Percentiles rank a stretch among this genome's conserved stretches.
phyloP scores from a whole-genome alignment of 30 jellyfish, hydroid and myxozoan species.

The Cassiopea andromeda region DNA sequence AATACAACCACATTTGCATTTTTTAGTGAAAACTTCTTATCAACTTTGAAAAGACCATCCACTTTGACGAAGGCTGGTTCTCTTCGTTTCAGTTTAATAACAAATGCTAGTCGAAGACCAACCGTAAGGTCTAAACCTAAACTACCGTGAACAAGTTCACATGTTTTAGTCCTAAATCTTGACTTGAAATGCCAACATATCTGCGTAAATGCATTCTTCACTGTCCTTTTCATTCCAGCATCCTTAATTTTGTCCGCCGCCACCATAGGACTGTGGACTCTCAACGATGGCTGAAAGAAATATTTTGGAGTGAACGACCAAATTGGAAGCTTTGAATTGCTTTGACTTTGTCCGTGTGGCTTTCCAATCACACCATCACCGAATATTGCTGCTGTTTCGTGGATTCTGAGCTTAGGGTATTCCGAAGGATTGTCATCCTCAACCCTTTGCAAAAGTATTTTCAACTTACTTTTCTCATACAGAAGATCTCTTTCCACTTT shows the following conservation, averaged over 20 bases:
- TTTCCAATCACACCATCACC: not conserved
- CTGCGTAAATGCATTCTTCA: slow-evolving; percentile 5
- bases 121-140: slow-evolving; percentile 5
- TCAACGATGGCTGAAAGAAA: slow-evolving; percentile 8
- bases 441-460: not conserved
- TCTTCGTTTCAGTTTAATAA: not conserved
- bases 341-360: not conserved
- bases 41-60: slow-evolving; percentile 16
- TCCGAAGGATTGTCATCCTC: not conserved
- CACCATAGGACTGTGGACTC: slow-evolving; percentile 1
- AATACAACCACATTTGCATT: not conserved
- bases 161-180: not conserved
- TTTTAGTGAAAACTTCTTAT: slow-evolving; percentile 10
- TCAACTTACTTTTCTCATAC: not conserved
- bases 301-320: slow-evolving; percentile 36
- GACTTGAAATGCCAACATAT: slow-evolving; percentile 6
- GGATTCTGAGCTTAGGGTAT: not conserved
- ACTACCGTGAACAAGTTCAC: slow-evolving; percentile 56
- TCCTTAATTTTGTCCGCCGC: slow-evolving; percentile 6
- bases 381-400: not conserved
- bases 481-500: not conserved
- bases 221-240: not conserved
- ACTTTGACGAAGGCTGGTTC: not conserved
- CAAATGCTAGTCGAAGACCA: slow-evolving; percentile 36
- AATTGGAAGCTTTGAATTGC: slow-evolving; percentile 9